Base-by-base conservation (phyloP, 2,888 invertebrate genomes). In the Ditula angustiorana region DNA sequence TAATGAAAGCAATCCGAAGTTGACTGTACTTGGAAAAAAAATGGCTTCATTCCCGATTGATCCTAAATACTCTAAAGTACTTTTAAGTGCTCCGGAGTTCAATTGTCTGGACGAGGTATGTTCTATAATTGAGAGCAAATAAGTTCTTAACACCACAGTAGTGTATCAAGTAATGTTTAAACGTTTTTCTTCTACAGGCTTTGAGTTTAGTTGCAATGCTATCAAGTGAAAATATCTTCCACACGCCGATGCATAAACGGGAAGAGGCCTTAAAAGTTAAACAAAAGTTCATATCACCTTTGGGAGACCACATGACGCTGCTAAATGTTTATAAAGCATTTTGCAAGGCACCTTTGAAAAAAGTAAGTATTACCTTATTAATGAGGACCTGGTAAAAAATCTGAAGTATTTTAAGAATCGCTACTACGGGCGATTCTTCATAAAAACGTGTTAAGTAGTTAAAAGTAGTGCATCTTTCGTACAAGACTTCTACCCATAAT, bases 31-130 rank as follows among this genome's bases (percentile, higher is more conserved):
- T 0, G 99, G 99, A 0, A 95, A 94, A 72, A 95, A 96, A 79
- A 98, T 99, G 98, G 95, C 97, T 0, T 94, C 95, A 11, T 98
- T 98, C 85, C 99, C 99, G 0, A 93, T 99, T 35, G 98, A 99
- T 84, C 99, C 99, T 0, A 95, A 96, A 71, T 96, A 96, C 82
- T 95, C 98, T 8, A 98, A 97, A 91, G 95, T 97, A 5, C 88
- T 98, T 60, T 83, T 98, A 0, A 94, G 95, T 10, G 96, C 98
- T 0, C 94, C 95, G 11, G 95, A 96, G 66, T 96, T 95, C 74
- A 95, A 95, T 19, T 97, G 97, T 79, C 89, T 97, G 76, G 96
- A 96, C 72, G 97, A 97, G 93, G 95, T 93, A 78, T 59, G 59
- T 50, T 30, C 46, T 37, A 21, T 13, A n/a, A 28, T 55, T 7